phyloP scores from a whole-genome alignment of 2,113 vertebrate genomes.

The Centropus unirufus region DNA sequence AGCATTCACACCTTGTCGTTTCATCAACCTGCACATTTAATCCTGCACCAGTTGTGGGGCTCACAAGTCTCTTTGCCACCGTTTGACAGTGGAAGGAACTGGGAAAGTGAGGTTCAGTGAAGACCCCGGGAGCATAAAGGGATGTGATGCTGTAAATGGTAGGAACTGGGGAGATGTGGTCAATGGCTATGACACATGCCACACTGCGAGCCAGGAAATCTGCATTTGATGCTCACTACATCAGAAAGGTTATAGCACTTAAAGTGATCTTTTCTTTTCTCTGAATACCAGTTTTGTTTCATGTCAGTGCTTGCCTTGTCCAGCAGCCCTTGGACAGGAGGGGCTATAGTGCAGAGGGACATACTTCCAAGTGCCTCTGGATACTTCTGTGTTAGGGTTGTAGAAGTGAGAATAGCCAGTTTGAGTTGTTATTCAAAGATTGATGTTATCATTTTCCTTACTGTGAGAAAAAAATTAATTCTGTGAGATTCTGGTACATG shows the following conservation, averaged over 20 bases:
- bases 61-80: neutral
- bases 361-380: neutral
- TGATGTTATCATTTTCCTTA: neutral
- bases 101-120: neutral
- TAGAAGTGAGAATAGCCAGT: neutral
- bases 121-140: neutral
- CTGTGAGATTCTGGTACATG: neutral
- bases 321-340: neutral
- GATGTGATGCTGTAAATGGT: neutral
- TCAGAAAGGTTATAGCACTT: neutral
- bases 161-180: neutral
- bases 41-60: accelerated
- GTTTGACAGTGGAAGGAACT: neutral
- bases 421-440: neutral
- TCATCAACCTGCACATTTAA: neutral
- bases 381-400: neutral
- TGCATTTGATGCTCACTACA: neutral
- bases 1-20: constrained; percentile 2
- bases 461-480: neutral
- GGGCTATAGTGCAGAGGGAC: neutral
- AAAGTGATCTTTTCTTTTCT: neutral
- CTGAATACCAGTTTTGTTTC: neutral
- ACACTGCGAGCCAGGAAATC: neutral
- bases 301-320: neutral
- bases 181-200: neutral